phyloP scores from a whole-genome alignment of 1,140 invertebrate species.

The Leptonema lineaticorne region DNA sequence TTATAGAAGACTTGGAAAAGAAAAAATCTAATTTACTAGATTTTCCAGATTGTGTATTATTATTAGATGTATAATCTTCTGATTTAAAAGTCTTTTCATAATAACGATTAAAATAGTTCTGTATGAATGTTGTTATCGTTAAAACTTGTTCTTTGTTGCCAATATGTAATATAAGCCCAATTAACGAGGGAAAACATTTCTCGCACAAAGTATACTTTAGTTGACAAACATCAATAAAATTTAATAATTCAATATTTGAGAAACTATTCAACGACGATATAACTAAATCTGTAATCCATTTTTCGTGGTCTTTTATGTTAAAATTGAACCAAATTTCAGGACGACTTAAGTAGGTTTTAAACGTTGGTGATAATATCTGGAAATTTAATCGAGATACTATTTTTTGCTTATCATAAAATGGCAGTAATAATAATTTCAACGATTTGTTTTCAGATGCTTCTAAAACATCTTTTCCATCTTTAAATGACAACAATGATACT shows the following conservation, averaged over 20 bases:
- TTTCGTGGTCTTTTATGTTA: constrained; percentile 33
- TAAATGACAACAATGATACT: constrained; percentile 46
- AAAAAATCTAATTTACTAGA: neutral
- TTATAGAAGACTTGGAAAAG: constrained; percentile 28
- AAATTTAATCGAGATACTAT: constrained; percentile 20
- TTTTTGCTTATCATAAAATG: constrained; percentile 43
- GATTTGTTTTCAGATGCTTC: constrained; percentile 36
- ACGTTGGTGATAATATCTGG: constrained; percentile 33
- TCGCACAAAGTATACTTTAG: constrained; percentile 44
- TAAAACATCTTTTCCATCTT: constrained; percentile 58
- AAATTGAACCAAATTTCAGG: constrained; percentile 38
- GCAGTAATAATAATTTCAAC: constrained; percentile 44
- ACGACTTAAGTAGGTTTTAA: constrained; percentile 27
- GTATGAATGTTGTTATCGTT: constrained; percentile 45
- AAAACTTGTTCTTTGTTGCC: constrained; percentile 43
- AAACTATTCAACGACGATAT: constrained; percentile 38
- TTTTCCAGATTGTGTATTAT: neutral
- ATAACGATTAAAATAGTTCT: constrained; percentile 45
- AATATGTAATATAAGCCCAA: constrained; percentile 47
- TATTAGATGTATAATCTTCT: neutral
- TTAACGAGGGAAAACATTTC: constrained; percentile 47
- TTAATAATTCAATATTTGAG: constrained; percentile 23
- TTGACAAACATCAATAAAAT: constrained; percentile 40
- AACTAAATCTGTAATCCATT: constrained; percentile 44
- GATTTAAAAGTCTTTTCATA: constrained; percentile 27